Evolutionary conservation across 2,113 vertebrate genomes (phyloP), one percentile per base, ranked within the genome.

Genomic region (Zosterops borbonicus): DNA sequence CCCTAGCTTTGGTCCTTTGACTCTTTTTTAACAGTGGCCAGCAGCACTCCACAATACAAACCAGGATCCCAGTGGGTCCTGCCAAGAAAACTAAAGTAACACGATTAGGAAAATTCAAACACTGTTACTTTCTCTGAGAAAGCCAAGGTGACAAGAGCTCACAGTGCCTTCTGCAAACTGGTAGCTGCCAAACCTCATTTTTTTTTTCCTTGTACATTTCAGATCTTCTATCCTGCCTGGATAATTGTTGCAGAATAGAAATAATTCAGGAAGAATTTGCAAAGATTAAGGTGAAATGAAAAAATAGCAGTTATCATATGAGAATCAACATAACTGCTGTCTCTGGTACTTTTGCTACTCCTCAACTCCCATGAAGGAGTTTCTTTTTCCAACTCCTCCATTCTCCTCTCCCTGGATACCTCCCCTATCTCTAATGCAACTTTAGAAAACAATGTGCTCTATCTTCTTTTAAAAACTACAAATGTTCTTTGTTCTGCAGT

Each of bases 241-340:
- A 33, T 85, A 93, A 95, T 50, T 83, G 82, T 70, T 90, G 53
- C 42, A 85, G 62, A 93, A 83, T 70, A 41, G 68, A 96, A 96
- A 96, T 58, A 96, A 59, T 53, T 81, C 64, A 46, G 50, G 60
- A 67, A 90, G 78, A 89, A 92, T 78, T 68, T 59, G 53, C 58
- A 87, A 67, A 92, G 52, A 91, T 73, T 74, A 93, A 94, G 86
- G 49, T 37, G 70, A 95, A 94, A 94, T 85, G 52, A 85, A 96
- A 92, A 88, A 33, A 81, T 60, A 76, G 64, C 3, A 7, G 29
- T 82, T 89, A 63, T 56, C 5, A 0, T 6, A 78, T 6, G 17
- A 89, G 78, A 92, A 92, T 74, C 52, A 92, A 63, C 42, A 37
- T 60, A 91, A 69, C 84, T 73, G 65, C 52, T 42, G 9, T 29